Base-by-base conservation (phyloP, 1,140 invertebrate genomes). In the Globodera ellingtonae region DNA sequence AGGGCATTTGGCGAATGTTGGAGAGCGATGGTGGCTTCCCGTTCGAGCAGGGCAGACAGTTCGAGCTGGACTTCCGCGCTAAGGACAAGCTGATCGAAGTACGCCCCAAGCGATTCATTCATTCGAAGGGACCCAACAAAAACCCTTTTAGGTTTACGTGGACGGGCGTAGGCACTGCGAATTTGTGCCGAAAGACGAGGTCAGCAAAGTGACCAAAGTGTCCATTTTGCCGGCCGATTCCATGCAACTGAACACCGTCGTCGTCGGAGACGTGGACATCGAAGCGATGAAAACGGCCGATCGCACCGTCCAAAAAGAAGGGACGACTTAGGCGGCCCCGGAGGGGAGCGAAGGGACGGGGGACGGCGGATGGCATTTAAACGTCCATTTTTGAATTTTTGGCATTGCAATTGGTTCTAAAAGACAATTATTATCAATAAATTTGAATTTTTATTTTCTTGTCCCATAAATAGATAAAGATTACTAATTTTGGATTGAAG, bases 71-170 rank as follows among this genome's bases (percentile, higher is more conserved):
- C 59, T 65, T 65, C 59, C 59, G n/a, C 13, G 13, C 59, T 3
- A 65, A 65, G 59, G 59, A 65, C 59, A 65, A 65, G 59, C 59
- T 65, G 13, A 65, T 65, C 59, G 59, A 65, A 21, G 59, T 65
- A 1, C 13, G 59, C 21, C 59, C 59, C 13, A 21, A 15, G 13
- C 59, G 13, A 13, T 21, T 65, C 2, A 62, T n/a, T n/a, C 59
- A 65, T 13, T 15, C 3, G 1, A 65, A 65, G 59, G 59, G 59
- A 13, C 2, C 59, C 59, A 3, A 35, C 35, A 35, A 35, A 35
- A 35, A 35, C 35, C 1, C 59, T 21, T 21, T 13, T 21, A 65
- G 59, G 59, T 65, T 1, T 65, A 65, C 59, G 59, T 65, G 59
- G 59, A 65, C 59, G 59, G 59, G 59, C 59, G 59, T 65, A 65